Conservation (phyloP, 2,797 vertebrate genomes). For the Mus minutoides region DNA sequence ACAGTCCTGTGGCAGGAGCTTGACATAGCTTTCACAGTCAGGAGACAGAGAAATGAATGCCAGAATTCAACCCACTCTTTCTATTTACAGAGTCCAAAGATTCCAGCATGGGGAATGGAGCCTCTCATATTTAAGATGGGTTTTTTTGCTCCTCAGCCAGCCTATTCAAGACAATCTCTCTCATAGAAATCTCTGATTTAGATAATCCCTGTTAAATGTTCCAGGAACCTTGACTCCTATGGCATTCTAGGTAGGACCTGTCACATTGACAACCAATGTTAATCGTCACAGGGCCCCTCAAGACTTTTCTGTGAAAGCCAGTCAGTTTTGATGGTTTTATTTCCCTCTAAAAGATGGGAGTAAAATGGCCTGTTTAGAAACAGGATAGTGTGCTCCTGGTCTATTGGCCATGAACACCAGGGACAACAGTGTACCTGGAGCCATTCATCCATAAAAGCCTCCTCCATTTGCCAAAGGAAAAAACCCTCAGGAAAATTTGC, state of each 20-base stretch:
- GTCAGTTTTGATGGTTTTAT: background rate
- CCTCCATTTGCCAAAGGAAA: constrained; percentile 14
- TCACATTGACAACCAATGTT: background rate
- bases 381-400: background rate
- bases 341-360: background rate
- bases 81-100: background rate
- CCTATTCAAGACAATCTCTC: background rate
- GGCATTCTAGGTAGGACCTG: background rate
- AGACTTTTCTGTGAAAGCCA: background rate
- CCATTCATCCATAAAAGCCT: background rate
- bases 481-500: background rate
- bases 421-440: constrained; percentile 1
- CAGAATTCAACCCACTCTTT: background rate
- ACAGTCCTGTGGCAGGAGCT: no score
- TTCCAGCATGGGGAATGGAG: background rate
- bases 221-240: background rate
- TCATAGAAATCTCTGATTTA: background rate
- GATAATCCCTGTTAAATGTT: background rate
- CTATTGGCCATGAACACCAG: background rate
- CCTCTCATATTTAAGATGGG: background rate
- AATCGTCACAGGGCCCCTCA: background rate
- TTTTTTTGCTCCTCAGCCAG: background rate
- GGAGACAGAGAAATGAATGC: background rate
- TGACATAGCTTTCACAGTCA: background rate
- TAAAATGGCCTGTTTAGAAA: background rate